Evolutionary conservation across 2,113 vertebrate species (phyloP), one percentile per base, ranked within the genome.

Genomic region (Burhinus oedicnemus): DNA sequence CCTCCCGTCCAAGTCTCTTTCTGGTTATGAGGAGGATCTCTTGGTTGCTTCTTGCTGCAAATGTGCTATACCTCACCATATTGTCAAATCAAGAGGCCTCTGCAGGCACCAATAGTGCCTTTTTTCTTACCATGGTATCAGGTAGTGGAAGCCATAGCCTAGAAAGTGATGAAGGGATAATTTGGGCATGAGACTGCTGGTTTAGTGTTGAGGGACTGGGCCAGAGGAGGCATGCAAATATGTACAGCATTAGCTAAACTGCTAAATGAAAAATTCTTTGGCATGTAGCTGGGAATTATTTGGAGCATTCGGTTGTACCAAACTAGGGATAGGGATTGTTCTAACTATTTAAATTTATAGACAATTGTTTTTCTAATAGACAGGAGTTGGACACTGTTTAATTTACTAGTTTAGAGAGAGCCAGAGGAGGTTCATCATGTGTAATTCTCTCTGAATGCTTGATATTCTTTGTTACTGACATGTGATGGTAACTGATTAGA

Each of bases 51-150:
- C 47, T 65, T 80, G 20, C 13, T 86, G 13, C 9, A 52, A 69
- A 45, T 51, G 8, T 32, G 4, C 14, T 72, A 26, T 32, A 88
- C 13, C 11, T 90, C 61, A 60, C 2, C 3, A 8, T 55, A 3
- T 3, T 54, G 18, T 69, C 21, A 90, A 72, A 44, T 20, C 32
- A 49, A 54, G 71, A 76, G 52, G 25, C 5, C 2, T 51, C 38
- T 79, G 44, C 22, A 55, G 10, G 2, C 21, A 15, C 9, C 44
- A 64, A 0, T n/a, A 81, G 38, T 47, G 13, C 30, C 36, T 1
- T 51, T 85, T 88, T 79, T 71, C 29, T 88, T 76, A 64, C 4
- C 11, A 21, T 16, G 15, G 4, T 27, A 55, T 47, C 32, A 51
- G 5, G 8, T 85, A 69, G 22, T 76, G 22, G 15, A 62, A 90